Conservation (phyloP, 2,797 vertebrate species). For the Mallotus villosus region DNA sequence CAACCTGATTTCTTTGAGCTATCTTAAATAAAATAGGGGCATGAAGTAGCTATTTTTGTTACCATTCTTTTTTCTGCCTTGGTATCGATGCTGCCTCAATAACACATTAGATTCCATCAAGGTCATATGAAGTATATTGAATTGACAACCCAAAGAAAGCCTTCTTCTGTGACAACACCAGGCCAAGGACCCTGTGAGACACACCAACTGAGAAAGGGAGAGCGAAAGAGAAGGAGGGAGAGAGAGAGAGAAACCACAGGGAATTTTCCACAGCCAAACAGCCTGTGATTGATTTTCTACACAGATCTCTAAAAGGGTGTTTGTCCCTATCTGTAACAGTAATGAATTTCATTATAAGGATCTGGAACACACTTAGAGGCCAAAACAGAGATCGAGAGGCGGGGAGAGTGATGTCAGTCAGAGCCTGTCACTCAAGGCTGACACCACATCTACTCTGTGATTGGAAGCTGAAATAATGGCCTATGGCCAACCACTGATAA, state of each 20-base stretch:
- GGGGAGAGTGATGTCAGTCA: constrained; percentile 54
- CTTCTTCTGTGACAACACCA: constrained; percentile 39
- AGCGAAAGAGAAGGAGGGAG: constrained; percentile 20
- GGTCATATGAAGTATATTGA: constrained; percentile 42
- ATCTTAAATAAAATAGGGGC: constrained; percentile 40
- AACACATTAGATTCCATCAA: constrained; percentile 34
- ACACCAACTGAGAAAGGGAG: background rate
- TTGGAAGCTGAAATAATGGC: constrained; percentile 54
- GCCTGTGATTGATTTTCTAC: constrained; percentile 66
- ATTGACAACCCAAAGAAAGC: constrained; percentile 45
- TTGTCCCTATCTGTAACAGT: constrained; percentile 67
- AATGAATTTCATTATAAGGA: constrained; percentile 70
- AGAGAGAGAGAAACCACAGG: constrained; percentile 36
- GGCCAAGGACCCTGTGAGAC: background rate
- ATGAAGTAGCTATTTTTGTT: constrained; percentile 23
- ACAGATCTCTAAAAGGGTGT: constrained; percentile 65
- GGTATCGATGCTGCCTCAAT: constrained; percentile 6
- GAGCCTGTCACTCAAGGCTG: constrained; percentile 59
- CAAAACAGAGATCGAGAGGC: constrained; percentile 31
- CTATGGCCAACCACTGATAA: constrained; percentile 49
- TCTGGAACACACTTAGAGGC: constrained; percentile 41
- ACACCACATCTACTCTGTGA: constrained; percentile 43
- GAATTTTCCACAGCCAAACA: constrained; percentile 56
- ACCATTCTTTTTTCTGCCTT: background rate
- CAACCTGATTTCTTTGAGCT: constrained; percentile 25